These are phyloP conservation scores for Drosophila equinoxialis DNA, from an alignment of 1,140 invertebrate genomes.

Conservation along the genomic window DNA sequence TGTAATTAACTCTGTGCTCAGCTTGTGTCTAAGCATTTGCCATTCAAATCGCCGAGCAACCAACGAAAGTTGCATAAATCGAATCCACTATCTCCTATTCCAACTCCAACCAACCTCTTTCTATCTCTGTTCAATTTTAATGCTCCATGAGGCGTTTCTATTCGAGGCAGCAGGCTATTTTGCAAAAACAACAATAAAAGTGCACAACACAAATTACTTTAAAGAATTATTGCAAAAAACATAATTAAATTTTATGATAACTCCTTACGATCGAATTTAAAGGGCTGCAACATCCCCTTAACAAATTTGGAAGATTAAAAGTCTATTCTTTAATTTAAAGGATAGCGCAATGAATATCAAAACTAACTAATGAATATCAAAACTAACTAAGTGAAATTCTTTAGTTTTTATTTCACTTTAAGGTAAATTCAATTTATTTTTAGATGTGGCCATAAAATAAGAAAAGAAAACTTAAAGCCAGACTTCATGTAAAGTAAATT, in stretches of 20 bases:
- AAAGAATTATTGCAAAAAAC: neutral
- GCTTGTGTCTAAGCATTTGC: constrained; percentile 73
- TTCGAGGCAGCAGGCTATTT: constrained; percentile 25
- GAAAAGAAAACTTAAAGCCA: too few relatives aligned
- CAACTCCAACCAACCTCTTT: constrained; percentile 1
- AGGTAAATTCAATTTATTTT: too few relatives aligned
- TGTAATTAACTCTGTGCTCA: constrained; percentile 64
- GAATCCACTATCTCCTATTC: neutral
- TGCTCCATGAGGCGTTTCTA: constrained; percentile 14
- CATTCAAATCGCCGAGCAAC: constrained; percentile 69
- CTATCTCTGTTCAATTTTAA: neutral
- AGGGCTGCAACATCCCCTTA: too few relatives aligned
- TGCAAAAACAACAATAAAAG: constrained; percentile 4
- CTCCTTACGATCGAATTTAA: neutral
- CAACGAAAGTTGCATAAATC: constrained; percentile 77
- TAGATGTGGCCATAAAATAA: too few relatives aligned
- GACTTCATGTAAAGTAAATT: too few relatives aligned
- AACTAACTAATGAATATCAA: too few relatives aligned
- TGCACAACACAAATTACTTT: neutral
- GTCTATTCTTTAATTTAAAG: too few relatives aligned
- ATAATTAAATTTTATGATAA: neutral
- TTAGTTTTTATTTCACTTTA: too few relatives aligned
- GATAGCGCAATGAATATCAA: too few relatives aligned
- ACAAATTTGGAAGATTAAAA: too few relatives aligned
- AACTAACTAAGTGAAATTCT: too few relatives aligned